A percentile compares a stretch with the other conserved stretches of the same genome.
phyloP scores from a whole-genome alignment of 2,888 invertebrate genomes.

The Polydrusus pterygomalis region DNA sequence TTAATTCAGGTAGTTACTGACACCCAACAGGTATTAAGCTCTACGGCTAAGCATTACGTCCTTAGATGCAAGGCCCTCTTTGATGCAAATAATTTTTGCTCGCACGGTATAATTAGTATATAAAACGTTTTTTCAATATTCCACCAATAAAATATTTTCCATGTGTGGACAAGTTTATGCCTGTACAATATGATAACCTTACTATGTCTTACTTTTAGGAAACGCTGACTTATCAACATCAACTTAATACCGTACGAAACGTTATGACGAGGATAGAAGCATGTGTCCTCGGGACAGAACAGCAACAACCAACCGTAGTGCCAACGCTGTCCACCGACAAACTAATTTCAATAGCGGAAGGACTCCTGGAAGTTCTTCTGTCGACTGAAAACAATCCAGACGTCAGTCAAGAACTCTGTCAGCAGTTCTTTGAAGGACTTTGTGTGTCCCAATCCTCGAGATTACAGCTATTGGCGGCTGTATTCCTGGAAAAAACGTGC shows the following conservation, averaged over 20 bases:
- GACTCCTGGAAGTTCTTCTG: conserved; percentile 86
- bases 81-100: too few species aligned
- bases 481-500: conserved; percentile 80
- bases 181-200: conserved; percentile 69
- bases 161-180: too few species aligned
- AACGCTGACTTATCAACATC: conserved; percentile 91
- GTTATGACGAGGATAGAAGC: conserved; percentile 85
- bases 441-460: conserved; percentile 87
- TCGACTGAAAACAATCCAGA: conserved; percentile 65
- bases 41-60: too few species aligned
- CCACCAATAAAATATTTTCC: too few species aligned
- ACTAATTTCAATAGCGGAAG: conserved; percentile 86
- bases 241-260: conserved; percentile 88
- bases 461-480: conserved; percentile 85
- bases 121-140: too few species aligned
- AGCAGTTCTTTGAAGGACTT: conserved; percentile 81
- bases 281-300: conserved; percentile 50
- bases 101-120: too few species aligned
- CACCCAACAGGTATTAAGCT: too few species aligned
- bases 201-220: conserved; percentile 75
- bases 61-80: too few species aligned
- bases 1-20: too few species aligned
- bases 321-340: conserved; percentile 87
- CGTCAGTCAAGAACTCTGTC: conserved; percentile 73
- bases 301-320: conserved; percentile 40